Percentiles rank a stretch among this genome's conserved stretches.
These are phyloP conservation scores for Phenganax stokvisi DNA, from an alignment of 92 coral and sea anemone genomes.

Conservation along the genomic window DNA sequence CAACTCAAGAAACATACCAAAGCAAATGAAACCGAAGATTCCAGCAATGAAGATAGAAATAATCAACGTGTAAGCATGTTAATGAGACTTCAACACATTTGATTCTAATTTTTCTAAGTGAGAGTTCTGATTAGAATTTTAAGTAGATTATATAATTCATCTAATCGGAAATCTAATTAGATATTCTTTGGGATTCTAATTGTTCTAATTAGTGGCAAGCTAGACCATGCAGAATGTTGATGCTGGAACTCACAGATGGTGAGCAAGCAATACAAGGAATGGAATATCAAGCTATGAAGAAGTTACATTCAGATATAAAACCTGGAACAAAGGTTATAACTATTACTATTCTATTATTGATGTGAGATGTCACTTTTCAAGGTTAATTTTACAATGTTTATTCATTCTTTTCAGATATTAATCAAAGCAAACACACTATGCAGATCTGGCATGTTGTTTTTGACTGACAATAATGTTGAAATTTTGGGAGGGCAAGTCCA, in stretches of 20 bases:
- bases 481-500: slow-evolving; percentile 72
- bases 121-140: background rate
- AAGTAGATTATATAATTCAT: slow-evolving; percentile 11
- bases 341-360: background rate
- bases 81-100: background rate
- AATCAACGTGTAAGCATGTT: background rate
- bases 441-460: slow-evolving; percentile 65
- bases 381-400: background rate
- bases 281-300: slow-evolving; percentile 69
- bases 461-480: slow-evolving; percentile 54
- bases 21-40: slow-evolving; percentile 58
- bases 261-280: slow-evolving; percentile 64
- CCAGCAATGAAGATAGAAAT: slow-evolving; percentile 45
- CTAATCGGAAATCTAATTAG: slow-evolving; percentile 3
- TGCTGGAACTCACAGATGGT: slow-evolving; percentile 77
- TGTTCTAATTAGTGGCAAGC: slow-evolving; percentile 57
- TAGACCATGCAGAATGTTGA: slow-evolving; percentile 69
- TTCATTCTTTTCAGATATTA: slow-evolving; percentile 50
- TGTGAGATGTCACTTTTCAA: background rate
- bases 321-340: slow-evolving; percentile 85
- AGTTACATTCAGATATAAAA: slow-evolving; percentile 45
- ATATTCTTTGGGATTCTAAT: background rate
- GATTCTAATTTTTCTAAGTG: background rate
- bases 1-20: slow-evolving; percentile 80
- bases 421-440: slow-evolving; percentile 57